Base-by-base conservation (phyloP, 2,797 vertebrate genomes). In the Argyrosomus regius region DNA sequence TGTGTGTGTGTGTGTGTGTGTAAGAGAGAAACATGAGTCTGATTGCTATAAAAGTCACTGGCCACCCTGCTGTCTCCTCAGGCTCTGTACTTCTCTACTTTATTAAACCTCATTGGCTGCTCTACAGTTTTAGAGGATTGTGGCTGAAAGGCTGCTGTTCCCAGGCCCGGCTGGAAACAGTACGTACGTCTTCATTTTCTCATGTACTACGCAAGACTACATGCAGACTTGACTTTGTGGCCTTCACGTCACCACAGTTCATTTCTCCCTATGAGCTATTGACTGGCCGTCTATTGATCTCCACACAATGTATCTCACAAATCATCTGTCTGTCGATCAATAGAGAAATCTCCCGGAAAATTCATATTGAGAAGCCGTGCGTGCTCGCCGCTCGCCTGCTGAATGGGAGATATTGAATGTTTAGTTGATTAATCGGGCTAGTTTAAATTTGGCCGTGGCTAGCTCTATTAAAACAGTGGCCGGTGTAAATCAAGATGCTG, bases 311-410 rank as follows among this genome's bases (percentile, higher is more conserved):
- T 98, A 97, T 98, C 97, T 95, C 98, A 99, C 98, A 99, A 99
- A 99, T 99, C 97, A 99, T 98, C 97, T 96, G 96, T 96, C 96
- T 96, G 94, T 92, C 95, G 96, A 99, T 99, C 98, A 84, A 99
- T 99, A 97, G 94, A 97, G 97, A 99, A 98, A 99, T 97, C 97
- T 98, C 96, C 96, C 91, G 97, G 97, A 99, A 98, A 98, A 98
- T 99, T 98, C 97, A 97, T 98, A 97, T 97, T 97, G 98, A 97
- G 81, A 94, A 97, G 96, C 17, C 4, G 94, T 93, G 96, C 90
- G 96, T 95, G 96, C 96, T 97, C 94, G 93, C 95, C 93, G 96
- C 96, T 96, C 95, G 96, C 96, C 95, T 96, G 96, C 95, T 95
- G 96, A 95, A 96, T 93, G 94, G 95, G 94, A 95, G 89, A 91